phyloP scores from a whole-genome alignment of 2,888 invertebrate species.

The Eupithecia tripunctaria region DNA sequence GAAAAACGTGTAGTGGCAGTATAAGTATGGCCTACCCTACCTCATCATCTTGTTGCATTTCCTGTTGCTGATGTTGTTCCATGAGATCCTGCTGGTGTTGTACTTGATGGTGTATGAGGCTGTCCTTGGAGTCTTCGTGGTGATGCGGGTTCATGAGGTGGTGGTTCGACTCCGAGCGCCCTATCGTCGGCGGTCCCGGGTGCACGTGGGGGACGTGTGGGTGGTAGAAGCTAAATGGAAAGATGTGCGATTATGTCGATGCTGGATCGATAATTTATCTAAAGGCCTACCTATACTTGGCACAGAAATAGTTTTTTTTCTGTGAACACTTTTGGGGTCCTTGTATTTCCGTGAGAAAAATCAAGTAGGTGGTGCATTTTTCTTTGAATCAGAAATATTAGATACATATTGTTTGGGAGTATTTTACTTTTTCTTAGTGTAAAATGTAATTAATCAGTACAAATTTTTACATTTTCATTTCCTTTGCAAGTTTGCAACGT shows the following conservation, averaged over 20 bases:
- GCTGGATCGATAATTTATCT: not conserved
- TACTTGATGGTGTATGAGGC: conserved; percentile 79
- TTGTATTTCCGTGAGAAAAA: not conserved
- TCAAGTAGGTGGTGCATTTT: not conserved
- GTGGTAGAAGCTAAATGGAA: conserved; percentile 71
- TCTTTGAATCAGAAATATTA: not conserved
- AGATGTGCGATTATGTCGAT: not conserved
- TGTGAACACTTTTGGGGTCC: not conserved
- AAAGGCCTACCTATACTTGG: not conserved
- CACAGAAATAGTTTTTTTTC: not conserved
- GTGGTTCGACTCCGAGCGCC: conserved; percentile 77
- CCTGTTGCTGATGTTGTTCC: conserved; percentile 80
- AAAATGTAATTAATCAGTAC: too few species aligned
- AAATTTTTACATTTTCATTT: too few species aligned
- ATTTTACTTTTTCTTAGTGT: not conserved
- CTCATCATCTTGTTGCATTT: conserved; percentile 80
- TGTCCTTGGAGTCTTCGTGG: conserved; percentile 80
- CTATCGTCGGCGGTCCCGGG: conserved; percentile 76
- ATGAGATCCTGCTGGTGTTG: conserved; percentile 79
- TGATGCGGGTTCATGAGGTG: conserved; percentile 80
- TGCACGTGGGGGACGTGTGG: conserved; percentile 65
- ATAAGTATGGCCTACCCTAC: conserved; percentile 48
- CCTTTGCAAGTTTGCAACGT: too few species aligned
- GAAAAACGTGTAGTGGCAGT: not conserved
- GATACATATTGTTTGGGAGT: not conserved